phyloP scores from a whole-genome alignment of 2,113 vertebrate species.

The Pedetes capensis region DNA sequence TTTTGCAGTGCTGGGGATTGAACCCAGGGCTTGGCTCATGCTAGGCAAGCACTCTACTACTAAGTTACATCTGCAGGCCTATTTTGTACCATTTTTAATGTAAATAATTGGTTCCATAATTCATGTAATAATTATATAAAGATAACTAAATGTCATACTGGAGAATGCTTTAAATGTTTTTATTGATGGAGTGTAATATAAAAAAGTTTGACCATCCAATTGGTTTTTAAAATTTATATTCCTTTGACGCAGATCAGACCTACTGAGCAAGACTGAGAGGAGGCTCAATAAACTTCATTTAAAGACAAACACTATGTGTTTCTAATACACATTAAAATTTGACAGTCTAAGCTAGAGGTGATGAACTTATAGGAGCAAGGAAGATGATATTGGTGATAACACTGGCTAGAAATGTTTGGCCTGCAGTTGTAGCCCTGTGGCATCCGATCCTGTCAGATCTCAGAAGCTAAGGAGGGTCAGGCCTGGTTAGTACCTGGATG shows the following conservation, averaged over 20 bases:
- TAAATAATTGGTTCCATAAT: neutral
- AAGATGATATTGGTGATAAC: neutral
- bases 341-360: neutral
- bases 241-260: neutral
- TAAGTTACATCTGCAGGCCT: too few relatives aligned
- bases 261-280: neutral
- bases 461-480: too few relatives aligned
- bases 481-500: too few relatives aligned
- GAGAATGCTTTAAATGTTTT: neutral
- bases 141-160: neutral
- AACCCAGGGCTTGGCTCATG: too few relatives aligned
- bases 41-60: too few relatives aligned
- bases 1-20: too few relatives aligned
- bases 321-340: neutral
- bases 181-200: neutral
- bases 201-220: neutral
- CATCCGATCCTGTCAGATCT: too few relatives aligned
- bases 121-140: neutral
- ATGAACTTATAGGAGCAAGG: neutral
- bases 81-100: neutral
- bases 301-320: neutral
- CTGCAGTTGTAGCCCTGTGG: too few relatives aligned
- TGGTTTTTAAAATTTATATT: neutral
- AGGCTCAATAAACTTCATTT: neutral
- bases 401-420: neutral